Evolutionary conservation across 2,888 invertebrate genomes (phyloP), one percentile per base, ranked within the genome.

Genomic region (Drosophila austrosaltans): DNA sequence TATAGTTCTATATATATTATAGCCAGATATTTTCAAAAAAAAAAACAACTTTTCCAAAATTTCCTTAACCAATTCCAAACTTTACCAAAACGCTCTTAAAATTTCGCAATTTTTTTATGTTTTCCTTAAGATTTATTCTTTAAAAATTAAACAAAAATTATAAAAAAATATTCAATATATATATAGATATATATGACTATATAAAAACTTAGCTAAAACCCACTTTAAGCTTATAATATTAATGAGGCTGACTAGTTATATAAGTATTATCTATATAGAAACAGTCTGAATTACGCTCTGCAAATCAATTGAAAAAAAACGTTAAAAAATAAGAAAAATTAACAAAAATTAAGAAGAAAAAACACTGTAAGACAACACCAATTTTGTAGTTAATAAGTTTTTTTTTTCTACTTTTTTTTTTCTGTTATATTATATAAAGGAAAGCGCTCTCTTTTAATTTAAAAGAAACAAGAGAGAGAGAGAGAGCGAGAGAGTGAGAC

Each of bases 31-130:
- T 32, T 48, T 59, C 53, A 65, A 58, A 59, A 16, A 16, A 16
- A 16, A 16, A 16, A 16, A 16, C 16, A 16, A 69, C 53, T 39
- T 39, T 68, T 64, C 71, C 39, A 30, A 58, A 40, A 40, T 61
- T 48, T 53, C 6, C 36, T 44, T 64, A 62, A 54, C 32, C 44
- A 36, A 42, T 68, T 66, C 60, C 57, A 63, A 64, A 83, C 85
- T 76, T 70, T 82, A 85, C 81, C 83, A 88, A 84, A 86, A 85
- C 73, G 66, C 86, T 82, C 75, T 86, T 76, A 83, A 88, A 88
- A 48, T 48, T 48, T 48, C 25, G 48, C 48, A 25, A 48, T 48
- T 48, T 48, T 86, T 78, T 16, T 16, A 16, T 16, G 16, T 16
- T 16, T 16, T 16, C 16, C 16, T 16, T 16, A 16, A 16, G 88